Evolutionary conservation across 2,797 vertebrate genomes (phyloP), one percentile per base, ranked within the genome.

Genomic region (Enteromius anoplus): DNA sequence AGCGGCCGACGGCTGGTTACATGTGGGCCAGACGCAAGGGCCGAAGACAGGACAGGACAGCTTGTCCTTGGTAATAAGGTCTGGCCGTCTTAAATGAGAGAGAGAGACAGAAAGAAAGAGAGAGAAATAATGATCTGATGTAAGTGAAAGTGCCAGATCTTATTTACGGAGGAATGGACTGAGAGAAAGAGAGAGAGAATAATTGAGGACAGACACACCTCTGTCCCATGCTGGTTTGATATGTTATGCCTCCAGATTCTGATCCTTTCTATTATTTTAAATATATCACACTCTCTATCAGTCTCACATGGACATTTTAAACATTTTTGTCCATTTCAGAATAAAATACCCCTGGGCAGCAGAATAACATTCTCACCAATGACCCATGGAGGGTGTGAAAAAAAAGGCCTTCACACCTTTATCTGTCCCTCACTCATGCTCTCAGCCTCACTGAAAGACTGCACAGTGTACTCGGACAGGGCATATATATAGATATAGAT

Each of bases 191-290:
- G 69, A 37, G 70, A 55, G 75, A 75, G 70, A 75, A 72, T 66
- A 80, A 66, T 69, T 64, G 58, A 85, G 64, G 76, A 66, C 51
- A 81, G 69, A 72, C 84, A 76, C 81, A 76, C 81, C 66, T 77
- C 29, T 32, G 23, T 64, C 23, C 17, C 60, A 64, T 26, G 21
- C 5, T 17, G 17, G 7, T 78, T 6, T 19, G 42, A 72, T 81
- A 78, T 62, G 60, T 78, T 49, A 90, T 80, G 75, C 75, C 84
- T 85, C 85, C 45, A 64, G 86, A 87, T 72, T 84, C 86, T 88
- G 68, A 83, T 89, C 88, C 81, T 88, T 90, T 62, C 37, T 19
- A 32, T 23, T 55, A 71, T 42, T 62, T 69, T 6, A 73, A 14
- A 82, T 66, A 14, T 14, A 21, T 42, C 71, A 26, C 26, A 26